Evolutionary conservation across 2,113 vertebrate genomes (phyloP).

Genomic region (Mystacornis crossleyi): DNA sequence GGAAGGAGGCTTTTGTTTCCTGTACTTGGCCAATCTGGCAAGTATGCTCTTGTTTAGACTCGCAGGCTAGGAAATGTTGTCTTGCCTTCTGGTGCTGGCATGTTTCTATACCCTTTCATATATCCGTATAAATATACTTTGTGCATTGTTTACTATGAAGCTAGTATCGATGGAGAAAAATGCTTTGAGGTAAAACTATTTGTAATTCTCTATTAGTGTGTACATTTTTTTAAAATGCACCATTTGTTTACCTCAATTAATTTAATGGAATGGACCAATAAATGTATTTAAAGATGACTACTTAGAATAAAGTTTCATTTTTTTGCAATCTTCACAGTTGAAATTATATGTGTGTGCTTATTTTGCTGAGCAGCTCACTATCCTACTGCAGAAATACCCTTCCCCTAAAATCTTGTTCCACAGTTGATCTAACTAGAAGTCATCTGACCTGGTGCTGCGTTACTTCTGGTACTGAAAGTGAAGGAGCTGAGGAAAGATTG

Average conservation of each 20-base stretch:
- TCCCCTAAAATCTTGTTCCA: neutral
- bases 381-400: neutral
- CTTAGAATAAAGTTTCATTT: neutral
- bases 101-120: conserved; percentile 62
- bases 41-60: conserved; percentile 30
- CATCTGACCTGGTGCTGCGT: neutral
- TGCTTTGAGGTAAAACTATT: conserved; percentile 74
- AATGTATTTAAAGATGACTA: conserved; percentile 73
- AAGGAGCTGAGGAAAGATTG: neutral
- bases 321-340: neutral
- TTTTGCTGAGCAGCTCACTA: neutral
- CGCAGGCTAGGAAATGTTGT: conserved; percentile 45
- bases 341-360: neutral
- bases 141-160: conserved; percentile 83
- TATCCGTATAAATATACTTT: conserved; percentile 65
- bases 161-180: conserved; percentile 68
- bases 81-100: conserved; percentile 74
- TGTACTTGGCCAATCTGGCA: conserved; percentile 44
- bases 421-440: neutral
- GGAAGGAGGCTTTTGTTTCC: conserved; percentile 47
- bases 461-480: neutral
- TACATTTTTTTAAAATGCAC: conserved; percentile 77
- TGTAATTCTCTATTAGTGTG: conserved; percentile 80
- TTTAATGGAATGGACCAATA: conserved; percentile 89
- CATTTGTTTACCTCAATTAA: conserved; percentile 85